Evolutionary conservation across 2,888 invertebrate genomes (phyloP).

Genomic region (Allygus modestus): DNA sequence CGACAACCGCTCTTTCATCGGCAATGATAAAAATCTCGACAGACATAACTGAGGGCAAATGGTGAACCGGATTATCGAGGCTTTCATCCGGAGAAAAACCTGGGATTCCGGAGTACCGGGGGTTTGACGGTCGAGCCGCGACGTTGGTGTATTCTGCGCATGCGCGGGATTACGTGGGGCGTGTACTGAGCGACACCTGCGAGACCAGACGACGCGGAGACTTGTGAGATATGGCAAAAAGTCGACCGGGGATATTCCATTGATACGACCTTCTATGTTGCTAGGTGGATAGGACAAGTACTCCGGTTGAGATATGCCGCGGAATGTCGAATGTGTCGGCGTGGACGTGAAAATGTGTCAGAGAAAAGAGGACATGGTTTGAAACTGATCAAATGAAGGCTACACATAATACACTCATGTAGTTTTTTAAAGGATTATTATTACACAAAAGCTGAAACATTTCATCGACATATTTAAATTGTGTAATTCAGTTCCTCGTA

Average conservation of each 20-base stretch:
- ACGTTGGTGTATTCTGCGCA: not conserved
- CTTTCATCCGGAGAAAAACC: slow-evolving; percentile 34
- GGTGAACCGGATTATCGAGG: not conserved
- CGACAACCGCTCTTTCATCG: slow-evolving; percentile 3
- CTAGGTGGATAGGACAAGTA: not conserved
- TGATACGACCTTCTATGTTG: slow-evolving; percentile 9
- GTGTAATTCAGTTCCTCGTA: too few species aligned
- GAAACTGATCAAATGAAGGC: too few species aligned
- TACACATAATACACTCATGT: too few species aligned
- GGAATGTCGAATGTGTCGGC: too few species aligned
- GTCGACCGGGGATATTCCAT: slow-evolving; percentile 24
- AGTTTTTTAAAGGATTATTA: too few species aligned
- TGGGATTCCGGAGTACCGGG: not conserved
- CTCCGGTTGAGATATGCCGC: too few species aligned
- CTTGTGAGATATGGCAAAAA: not conserved
- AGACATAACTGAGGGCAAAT: slow-evolving; percentile 17
- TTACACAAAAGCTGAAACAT: too few species aligned
- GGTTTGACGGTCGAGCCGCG: not conserved
- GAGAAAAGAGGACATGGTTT: too few species aligned
- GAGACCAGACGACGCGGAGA: slow-evolving; percentile 5
- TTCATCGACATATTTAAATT: too few species aligned
- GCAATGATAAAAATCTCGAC: slow-evolving; percentile 36
- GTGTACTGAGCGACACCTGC: not conserved
- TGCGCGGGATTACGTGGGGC: not conserved
- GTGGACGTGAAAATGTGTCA: too few species aligned